Evolutionary conservation across 2,888 invertebrate genomes (phyloP), one percentile per base, ranked within the genome.

Genomic region (Hyppa rectilinea): DNA sequence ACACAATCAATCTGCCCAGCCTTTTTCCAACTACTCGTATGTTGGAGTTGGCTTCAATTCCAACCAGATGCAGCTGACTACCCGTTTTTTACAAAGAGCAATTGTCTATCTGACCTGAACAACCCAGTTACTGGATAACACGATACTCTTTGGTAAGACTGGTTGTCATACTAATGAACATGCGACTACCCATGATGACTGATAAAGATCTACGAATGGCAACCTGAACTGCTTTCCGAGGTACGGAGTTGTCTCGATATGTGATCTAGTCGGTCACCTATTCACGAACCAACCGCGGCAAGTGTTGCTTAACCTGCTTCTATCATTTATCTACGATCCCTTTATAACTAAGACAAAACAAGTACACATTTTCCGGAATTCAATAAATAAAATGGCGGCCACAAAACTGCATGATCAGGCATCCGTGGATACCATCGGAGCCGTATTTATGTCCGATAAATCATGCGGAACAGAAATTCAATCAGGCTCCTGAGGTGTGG

Each of bases 381-480:
- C 70, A 76, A 81, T 85, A 83, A 82, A 85, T 78, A 83, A 83
- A 84, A 78, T 78, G 69, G 78, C 75, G 43, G 43, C 70, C 64
- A 77, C 79, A 82, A 82, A 85, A 75, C 78, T 85, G 81, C 84
- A 86, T 82, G 83, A 87, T 88, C 85, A 78, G 84, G 83, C 85
- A 78, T 60, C 55, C 62, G 62, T 81, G 86, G 85, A 85, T 65
- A 76, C 74, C 76, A 71, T 75, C 83, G 75, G 83, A 87, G 89
- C 88, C 60, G 86, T 91, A 91, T 93, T 91, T 91, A 92, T 90
- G 88, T 84, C 86, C 85, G 83, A 86, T 90, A 92, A 92, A 93
- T 92, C 93, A 93, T 90, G 87, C 87, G 89, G 87, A 88, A 89
- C 86, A 85, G 90, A 92, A 92, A 93, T 93, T 93, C 91, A 92